Percentiles rank a stretch among this genome's conserved stretches.
These are phyloP conservation scores for Scaptomyza tumidula DNA, from an alignment of 2,888 invertebrate species.

Conservation along the genomic window DNA sequence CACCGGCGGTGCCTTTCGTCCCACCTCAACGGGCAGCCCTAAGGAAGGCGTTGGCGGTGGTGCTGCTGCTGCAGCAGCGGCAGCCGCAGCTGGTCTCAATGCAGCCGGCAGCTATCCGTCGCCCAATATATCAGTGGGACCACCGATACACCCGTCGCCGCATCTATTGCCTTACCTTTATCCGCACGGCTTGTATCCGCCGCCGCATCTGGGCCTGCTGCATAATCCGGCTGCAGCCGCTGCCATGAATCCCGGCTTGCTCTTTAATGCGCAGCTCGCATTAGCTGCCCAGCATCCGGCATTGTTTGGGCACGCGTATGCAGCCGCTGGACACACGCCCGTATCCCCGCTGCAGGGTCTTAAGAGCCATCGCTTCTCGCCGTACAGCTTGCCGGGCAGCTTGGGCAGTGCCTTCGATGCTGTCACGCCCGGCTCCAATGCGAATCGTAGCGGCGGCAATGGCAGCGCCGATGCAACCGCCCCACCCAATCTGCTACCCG, in stretches of 20 bases:
- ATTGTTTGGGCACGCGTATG: slow-evolving; percentile 87
- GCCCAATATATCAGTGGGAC: slow-evolving; percentile 97
- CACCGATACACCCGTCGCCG: slow-evolving; percentile 95
- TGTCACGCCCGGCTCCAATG: slow-evolving; percentile 90
- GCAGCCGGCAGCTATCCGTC: slow-evolving; percentile 88
- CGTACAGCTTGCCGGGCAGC: slow-evolving; percentile 93
- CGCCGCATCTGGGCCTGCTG: slow-evolving; percentile 88
- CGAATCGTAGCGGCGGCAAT: slow-evolving; percentile 73
- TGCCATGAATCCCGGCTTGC: slow-evolving; percentile 88
- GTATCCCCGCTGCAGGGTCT: slow-evolving; percentile 89
- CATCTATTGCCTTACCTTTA: slow-evolving; percentile 96
- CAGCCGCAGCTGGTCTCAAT: slow-evolving; percentile 71
- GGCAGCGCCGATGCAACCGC: slow-evolving; percentile 55
- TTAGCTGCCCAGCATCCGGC: slow-evolving; percentile 94
- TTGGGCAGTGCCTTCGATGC: slow-evolving; percentile 95
- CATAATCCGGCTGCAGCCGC: slow-evolving; percentile 87
- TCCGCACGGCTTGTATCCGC: slow-evolving; percentile 94
- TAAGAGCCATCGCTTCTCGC: slow-evolving; percentile 93
- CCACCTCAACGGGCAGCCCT: slow-evolving; percentile 85
- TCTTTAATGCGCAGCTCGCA: slow-evolving; percentile 95
- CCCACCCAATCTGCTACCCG: slow-evolving; percentile 60
- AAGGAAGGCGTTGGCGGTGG: slow-evolving; percentile 85
- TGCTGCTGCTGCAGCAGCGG: slow-evolving; percentile 55
- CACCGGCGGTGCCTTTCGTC: slow-evolving; percentile 85
- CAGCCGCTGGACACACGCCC: slow-evolving; percentile 88